Conservation (phyloP, 2,888 invertebrate genomes). For the Megaustenia siamemsis region DNA sequence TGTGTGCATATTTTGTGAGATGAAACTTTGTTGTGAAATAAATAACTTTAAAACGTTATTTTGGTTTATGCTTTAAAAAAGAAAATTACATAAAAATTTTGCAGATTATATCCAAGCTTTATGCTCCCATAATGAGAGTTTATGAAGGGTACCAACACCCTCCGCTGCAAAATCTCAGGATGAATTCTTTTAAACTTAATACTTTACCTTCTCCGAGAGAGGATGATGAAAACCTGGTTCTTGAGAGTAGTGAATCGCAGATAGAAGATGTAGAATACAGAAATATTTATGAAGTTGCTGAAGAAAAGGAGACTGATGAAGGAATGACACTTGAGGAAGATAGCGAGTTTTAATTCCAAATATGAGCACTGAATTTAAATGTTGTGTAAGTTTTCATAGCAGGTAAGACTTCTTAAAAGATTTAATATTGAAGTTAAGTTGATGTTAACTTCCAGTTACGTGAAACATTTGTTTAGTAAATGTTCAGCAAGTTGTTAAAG, state of each 20-base stretch:
- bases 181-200: neutral
- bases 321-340: neutral
- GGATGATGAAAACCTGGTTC: slow-evolving; percentile 21
- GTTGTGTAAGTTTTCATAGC: neutral
- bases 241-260: neutral
- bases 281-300: neutral
- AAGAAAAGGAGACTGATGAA: neutral
- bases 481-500: too few species aligned
- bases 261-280: neutral
- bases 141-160: slow-evolving; percentile 3
- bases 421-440: too few species aligned
- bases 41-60: too few species aligned
- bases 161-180: neutral
- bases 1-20: too few species aligned
- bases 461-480: too few species aligned
- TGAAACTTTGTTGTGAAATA: too few species aligned
- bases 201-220: neutral
- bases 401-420: neutral
- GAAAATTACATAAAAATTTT: too few species aligned
- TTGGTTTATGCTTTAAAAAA: too few species aligned
- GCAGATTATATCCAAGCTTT: slow-evolving; percentile 29
- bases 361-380: neutral
- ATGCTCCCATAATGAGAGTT: slow-evolving; percentile 20
- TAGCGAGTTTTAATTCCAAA: neutral
- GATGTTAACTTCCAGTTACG: too few species aligned